Conservation (phyloP, 2,113 vertebrate genomes). For the Rhinogobius similis region DNA sequence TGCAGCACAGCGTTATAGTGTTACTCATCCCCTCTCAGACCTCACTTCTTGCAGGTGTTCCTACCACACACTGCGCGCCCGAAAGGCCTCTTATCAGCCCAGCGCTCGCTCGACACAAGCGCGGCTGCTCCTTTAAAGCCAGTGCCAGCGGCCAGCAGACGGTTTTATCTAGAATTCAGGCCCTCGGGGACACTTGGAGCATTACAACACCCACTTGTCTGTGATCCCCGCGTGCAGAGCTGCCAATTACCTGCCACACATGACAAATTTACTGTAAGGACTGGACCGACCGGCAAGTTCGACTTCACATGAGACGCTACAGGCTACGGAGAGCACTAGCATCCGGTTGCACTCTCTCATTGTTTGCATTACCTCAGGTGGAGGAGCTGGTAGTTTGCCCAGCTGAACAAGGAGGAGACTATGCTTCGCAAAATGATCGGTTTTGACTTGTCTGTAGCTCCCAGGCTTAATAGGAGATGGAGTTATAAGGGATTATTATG, state of each 20-base stretch:
- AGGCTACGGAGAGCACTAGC: constrained; percentile 14
- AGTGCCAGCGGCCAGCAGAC: constrained; percentile 44
- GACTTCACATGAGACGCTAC: constrained; percentile 30
- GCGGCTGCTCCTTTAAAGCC: constrained; percentile 49
- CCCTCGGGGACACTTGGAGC: constrained; percentile 35
- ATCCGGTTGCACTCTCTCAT: constrained; percentile 45
- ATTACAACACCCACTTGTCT: constrained; percentile 60
- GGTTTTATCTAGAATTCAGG: constrained; percentile 36
- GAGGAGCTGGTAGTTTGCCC: constrained; percentile 44
- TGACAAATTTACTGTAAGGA: constrained; percentile 57
- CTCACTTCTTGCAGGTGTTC: constrained; percentile 37
- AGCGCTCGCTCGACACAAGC: constrained; percentile 23
- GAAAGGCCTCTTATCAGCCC: constrained; percentile 23
- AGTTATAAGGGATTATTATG: constrained; percentile 61
- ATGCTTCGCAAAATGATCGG: constrained; percentile 33
- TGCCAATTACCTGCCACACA: constrained; percentile 58
- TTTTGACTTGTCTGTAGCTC: constrained; percentile 69
- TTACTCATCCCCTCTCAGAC: background rate
- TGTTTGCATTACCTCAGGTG: constrained; percentile 24
- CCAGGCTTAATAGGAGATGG: constrained; percentile 58
- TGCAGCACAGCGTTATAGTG: background rate
- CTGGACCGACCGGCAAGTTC: constrained; percentile 32
- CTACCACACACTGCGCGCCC: constrained; percentile 26
- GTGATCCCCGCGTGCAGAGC: constrained; percentile 36
- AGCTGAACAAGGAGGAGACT: constrained; percentile 40